Evolutionary conservation across 2,888 invertebrate species (phyloP), one percentile per base, ranked within the genome.

Genomic region (Calephelis perditalis): DNA sequence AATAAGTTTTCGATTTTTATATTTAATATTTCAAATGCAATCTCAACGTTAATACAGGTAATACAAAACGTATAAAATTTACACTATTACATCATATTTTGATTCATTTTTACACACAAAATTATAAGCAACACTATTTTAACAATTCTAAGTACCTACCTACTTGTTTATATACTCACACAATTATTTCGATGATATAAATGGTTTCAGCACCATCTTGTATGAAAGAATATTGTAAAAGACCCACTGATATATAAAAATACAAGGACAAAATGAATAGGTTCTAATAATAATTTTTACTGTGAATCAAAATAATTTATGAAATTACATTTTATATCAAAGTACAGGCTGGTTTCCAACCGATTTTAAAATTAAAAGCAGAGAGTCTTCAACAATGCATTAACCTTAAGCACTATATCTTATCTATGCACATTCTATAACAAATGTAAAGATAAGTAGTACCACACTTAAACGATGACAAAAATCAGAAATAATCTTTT

Each of bases 21-120:
- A 75, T 81, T 76, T 86, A 84, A 84, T 86, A 79, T 83, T 80
- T 85, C 82, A 86, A 88, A 90, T 86, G 86, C 86, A 89, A 86
- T 86, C 86, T 88, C 86, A 86, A 86, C 81, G 79, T 85, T 88
- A 55, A 81, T 87, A 89, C 86, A 86, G 76, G 76, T 82, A 84
- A 84, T 89, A 89, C 78, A 89, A 89, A 89, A 86, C 84, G 84
- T 89, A 88, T 84, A 88, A 89, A 89, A 88, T 79, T 75, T 76
- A 75, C 84, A 82, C 79, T 76, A 77, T 59, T 65, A 66, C 66
- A 62, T 56, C 63, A 64, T 61, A 64, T 46, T 52, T 52, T 67
- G 65, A 60, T 65, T 67, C 75, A 78, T 78, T 79, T 73, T 77
- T 73, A 62, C 62, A 79, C 79, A 79, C 75, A 76, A 77, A 73